Evolutionary conservation across 2,888 invertebrate genomes (phyloP).

Genomic region (Stenichneumon culpator): DNA sequence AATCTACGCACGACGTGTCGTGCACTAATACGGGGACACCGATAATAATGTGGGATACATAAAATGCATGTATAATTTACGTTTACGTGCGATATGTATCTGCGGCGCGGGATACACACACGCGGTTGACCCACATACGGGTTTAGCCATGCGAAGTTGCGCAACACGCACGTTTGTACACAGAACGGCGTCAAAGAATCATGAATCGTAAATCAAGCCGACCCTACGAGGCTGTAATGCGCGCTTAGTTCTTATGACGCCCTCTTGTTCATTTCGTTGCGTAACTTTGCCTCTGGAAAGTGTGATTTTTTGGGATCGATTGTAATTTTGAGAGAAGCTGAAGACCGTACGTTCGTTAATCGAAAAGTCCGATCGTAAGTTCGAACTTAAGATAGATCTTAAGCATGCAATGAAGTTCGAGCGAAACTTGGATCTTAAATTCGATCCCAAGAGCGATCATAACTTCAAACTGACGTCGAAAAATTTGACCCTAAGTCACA

Average conservation of each 20-base stretch:
- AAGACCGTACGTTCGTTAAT: not conserved
- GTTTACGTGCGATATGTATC: constrained; percentile 41
- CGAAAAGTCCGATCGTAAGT: not conserved
- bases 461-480: too few relatives aligned
- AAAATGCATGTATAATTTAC: constrained; percentile 22
- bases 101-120: constrained; percentile 38
- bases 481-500: not conserved
- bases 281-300: not conserved
- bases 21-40: not conserved
- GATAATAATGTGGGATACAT: not conserved
- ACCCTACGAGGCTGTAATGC: constrained; percentile 53
- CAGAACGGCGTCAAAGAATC: constrained; percentile 56
- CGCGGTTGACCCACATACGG: constrained; percentile 59
- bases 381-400: too few relatives aligned
- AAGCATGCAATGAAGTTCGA: too few relatives aligned
- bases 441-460: too few relatives aligned
- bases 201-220: constrained; percentile 63
- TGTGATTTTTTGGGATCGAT: not conserved
- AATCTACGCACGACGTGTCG: not conserved
- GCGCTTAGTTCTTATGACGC: constrained; percentile 40
- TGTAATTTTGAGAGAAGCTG: not conserved
- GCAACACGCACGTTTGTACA: constrained; percentile 51
- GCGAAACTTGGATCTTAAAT: too few relatives aligned
- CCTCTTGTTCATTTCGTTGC: constrained; percentile 49
- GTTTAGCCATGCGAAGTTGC: constrained; percentile 41